Evolutionary conservation across 1,140 invertebrate species (phyloP), one percentile per base, ranked within the genome.

Genomic region (Brachionus sp.): DNA sequence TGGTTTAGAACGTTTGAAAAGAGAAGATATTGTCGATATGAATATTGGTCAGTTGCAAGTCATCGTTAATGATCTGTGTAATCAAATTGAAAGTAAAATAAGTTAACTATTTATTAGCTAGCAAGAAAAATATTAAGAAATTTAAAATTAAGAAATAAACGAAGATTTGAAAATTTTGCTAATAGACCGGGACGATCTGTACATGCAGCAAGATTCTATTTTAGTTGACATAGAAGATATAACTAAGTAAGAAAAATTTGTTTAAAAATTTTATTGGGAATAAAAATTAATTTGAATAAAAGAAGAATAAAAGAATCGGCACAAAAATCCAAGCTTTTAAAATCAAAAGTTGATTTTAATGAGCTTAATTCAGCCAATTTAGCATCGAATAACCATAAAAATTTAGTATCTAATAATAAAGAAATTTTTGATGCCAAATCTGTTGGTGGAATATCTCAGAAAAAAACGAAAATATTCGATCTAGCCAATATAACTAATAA

Each of bases 121-220:
- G 16, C n/a, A n/a, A 35, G 12, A 42, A 25, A 57, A 3, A 13
- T n/a, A 13, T 46, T 29, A n/a, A n/a, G n/a, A n/a, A n/a, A n/a
- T 46, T 19, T 84, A 46, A 44, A 64, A 78, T 86, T 19, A 85
- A 90, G 93, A 91, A 83, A 89, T 96, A 82, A 97, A 97, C 89
- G 94, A 96, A 88, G 92, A 93, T 62, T 90, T 97, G 37, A 95
- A 97, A 3, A 92, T 93, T 86, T 91, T 94, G 85, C 89, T 97
- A 82, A 92, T 97, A 90, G 93, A 94, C 85, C 90, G 95, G 85
- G 95, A 97, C 90, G 95, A 97, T 88, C 90, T 97, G 16, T 95
- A 97, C 88, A 97, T 97, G 95, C 94, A 95, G 84, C 95, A 97
- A 89, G 96, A 98, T 89, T 96, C 95, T 13, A 96, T 96, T 93